Conservation (phyloP, 2,888 invertebrate genomes). For the Epiperipatus broadwayi region DNA sequence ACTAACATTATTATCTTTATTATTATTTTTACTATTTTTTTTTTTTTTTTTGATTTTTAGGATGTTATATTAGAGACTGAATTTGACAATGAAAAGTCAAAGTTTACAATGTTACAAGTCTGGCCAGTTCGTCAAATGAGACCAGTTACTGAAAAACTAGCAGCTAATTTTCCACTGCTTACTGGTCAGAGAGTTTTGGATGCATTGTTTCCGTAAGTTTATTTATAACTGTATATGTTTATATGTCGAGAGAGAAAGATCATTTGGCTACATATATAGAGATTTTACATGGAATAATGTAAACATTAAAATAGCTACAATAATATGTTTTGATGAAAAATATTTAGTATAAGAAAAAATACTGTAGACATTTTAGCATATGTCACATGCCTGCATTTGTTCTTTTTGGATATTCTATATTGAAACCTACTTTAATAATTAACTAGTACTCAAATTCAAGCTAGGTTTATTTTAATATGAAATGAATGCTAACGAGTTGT, state of each 20-base stretch:
- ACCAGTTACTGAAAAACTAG: conserved; percentile 89
- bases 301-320: too few relatives aligned
- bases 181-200: conserved; percentile 96
- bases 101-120: conserved; percentile 78
- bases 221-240: conserved; percentile 1
- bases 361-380: too few relatives aligned
- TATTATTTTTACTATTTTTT: neutral
- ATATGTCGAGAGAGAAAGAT: too few relatives aligned
- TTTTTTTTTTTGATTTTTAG: conserved; percentile 31
- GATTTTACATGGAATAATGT: too few relatives aligned
- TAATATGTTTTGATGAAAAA: too few relatives aligned
- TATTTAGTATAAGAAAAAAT: too few relatives aligned
- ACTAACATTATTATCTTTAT: neutral
- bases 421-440: too few relatives aligned
- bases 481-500: too few relatives aligned
- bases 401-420: too few relatives aligned
- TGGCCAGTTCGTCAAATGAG: conserved; percentile 98
- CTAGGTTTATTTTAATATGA: too few relatives aligned
- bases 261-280: neutral
- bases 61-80: conserved; percentile 94
- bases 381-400: too few relatives aligned
- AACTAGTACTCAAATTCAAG: too few relatives aligned
- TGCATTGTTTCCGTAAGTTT: conserved; percentile 79
- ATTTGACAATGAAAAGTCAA: conserved; percentile 81
- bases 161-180: conserved; percentile 91